phyloP scores from a whole-genome alignment of 2,797 vertebrate species.

The Labroides dimidiatus region DNA sequence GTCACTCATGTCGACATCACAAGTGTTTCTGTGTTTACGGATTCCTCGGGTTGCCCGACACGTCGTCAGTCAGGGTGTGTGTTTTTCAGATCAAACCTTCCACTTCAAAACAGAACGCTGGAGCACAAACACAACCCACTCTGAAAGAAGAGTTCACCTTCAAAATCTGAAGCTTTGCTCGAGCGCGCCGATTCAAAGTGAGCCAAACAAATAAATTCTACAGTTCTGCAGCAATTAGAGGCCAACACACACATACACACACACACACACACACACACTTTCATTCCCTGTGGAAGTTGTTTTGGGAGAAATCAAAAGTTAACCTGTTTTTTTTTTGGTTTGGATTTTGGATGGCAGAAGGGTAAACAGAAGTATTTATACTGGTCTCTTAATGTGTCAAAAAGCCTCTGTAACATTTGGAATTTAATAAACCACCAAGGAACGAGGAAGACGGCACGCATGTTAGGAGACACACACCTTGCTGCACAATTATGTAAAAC shows the following conservation, averaged over 20 bases:
- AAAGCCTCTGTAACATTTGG: no score
- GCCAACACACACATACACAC: constrained; percentile 27
- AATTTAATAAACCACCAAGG: no score
- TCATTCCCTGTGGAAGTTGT: constrained; percentile 25
- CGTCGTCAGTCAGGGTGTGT: constrained; percentile 1
- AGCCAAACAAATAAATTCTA: constrained; percentile 13
- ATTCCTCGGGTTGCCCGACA: constrained; percentile 20
- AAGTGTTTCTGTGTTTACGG: constrained; percentile 18
- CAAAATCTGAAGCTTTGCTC: constrained; percentile 1
- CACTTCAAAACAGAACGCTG: background rate
- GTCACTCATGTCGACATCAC: constrained; percentile 42
- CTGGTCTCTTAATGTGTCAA: no score
- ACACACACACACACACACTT: constrained; percentile 27
- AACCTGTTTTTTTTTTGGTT: no score
- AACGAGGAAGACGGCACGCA: no score
- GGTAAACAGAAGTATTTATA: no score
- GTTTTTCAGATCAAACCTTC: constrained; percentile 40
- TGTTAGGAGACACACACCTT: background rate
- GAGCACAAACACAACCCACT: constrained; percentile 9
- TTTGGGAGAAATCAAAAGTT: no score
- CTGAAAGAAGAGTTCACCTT: constrained; percentile 32
- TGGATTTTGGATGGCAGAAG: no score
- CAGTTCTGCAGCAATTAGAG: background rate
- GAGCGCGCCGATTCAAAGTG: background rate
- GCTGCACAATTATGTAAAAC: background rate